Evolutionary conservation across 1,140 invertebrate genomes (phyloP).

Genomic region (Zaprionus davidi): DNA sequence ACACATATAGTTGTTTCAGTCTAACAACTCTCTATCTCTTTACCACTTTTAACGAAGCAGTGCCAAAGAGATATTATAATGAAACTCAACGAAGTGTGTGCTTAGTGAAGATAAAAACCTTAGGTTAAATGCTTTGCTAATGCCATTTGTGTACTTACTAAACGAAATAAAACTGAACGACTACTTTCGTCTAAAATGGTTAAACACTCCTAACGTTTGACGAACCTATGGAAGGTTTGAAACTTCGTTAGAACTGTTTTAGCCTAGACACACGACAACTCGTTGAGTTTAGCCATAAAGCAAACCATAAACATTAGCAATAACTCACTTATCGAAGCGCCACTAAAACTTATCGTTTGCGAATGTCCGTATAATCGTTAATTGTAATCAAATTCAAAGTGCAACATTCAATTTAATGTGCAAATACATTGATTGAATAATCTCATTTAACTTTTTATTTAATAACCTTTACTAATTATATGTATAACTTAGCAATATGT

Average conservation of each 20-base stretch:
- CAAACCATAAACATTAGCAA: background rate
- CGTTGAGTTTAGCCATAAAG: background rate
- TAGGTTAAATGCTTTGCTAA: background rate
- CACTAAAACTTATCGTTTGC: background rate
- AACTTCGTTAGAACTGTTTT: background rate
- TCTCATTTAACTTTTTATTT: slow-evolving; percentile 66
- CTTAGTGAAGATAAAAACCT: background rate
- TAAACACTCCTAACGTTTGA: background rate
- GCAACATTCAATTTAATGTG: background rate
- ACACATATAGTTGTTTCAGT: background rate
- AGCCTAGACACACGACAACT: background rate
- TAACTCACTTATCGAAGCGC: background rate
- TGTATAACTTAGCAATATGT: slow-evolving; percentile 60
- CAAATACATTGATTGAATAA: slow-evolving; percentile 9
- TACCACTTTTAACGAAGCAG: background rate
- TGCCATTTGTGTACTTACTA: background rate
- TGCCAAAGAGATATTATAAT: background rate
- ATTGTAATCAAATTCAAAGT: background rate
- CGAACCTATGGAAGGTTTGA: background rate
- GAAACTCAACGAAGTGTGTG: background rate
- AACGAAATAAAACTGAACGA: background rate
- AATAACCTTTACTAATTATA: slow-evolving; percentile 82
- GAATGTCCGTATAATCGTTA: background rate
- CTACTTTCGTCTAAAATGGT: background rate
- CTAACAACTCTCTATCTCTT: background rate